These are phyloP conservation scores for Ichneumoninae sp. DNA, from an alignment of 2,888 invertebrate species.

Conservation along the genomic window DNA sequence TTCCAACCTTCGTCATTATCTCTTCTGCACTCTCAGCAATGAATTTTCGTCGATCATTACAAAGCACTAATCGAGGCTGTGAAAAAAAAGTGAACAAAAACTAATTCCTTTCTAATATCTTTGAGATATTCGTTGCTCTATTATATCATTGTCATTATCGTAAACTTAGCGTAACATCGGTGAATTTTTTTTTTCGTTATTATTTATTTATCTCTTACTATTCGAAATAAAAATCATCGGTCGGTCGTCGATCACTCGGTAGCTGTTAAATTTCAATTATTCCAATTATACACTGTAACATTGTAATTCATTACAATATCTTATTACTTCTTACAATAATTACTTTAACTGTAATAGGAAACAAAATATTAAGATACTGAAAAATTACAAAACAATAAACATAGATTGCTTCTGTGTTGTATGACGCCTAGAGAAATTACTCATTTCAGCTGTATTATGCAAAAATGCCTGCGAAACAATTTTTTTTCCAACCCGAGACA, in stretches of 20 bases:
- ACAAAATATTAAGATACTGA: slow-evolving; percentile 63
- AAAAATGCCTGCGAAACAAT: slow-evolving; percentile 12
- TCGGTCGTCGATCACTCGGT: slow-evolving; percentile 62
- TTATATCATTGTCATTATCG: slow-evolving; percentile 34
- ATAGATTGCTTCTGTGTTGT: slow-evolving; percentile 70
- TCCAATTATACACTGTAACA: slow-evolving; percentile 11
- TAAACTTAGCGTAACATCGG: slow-evolving; percentile 37
- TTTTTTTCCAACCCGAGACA: background rate
- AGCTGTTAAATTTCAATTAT: slow-evolving; percentile 27
- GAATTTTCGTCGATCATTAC: slow-evolving; percentile 52
- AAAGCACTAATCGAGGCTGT: slow-evolving; percentile 66
- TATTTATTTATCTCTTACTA: slow-evolving; percentile 24
- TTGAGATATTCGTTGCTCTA: slow-evolving; percentile 43
- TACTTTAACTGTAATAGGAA: slow-evolving; percentile 68
- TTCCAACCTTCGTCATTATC: slow-evolving; percentile 60
- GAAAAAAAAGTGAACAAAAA: slow-evolving; percentile 49
- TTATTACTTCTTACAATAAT: slow-evolving; percentile 59
- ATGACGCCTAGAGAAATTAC: slow-evolving; percentile 62
- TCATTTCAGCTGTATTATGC: background rate
- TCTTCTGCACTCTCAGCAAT: slow-evolving; percentile 44
- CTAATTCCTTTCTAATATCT: slow-evolving; percentile 39
- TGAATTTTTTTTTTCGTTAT: slow-evolving; percentile 33
- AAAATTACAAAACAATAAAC: slow-evolving; percentile 55
- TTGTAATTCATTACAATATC: slow-evolving; percentile 49
- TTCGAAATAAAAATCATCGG: slow-evolving; percentile 35